Conservation (phyloP, 1,140 invertebrate genomes). For the Apis dorsata region DNA sequence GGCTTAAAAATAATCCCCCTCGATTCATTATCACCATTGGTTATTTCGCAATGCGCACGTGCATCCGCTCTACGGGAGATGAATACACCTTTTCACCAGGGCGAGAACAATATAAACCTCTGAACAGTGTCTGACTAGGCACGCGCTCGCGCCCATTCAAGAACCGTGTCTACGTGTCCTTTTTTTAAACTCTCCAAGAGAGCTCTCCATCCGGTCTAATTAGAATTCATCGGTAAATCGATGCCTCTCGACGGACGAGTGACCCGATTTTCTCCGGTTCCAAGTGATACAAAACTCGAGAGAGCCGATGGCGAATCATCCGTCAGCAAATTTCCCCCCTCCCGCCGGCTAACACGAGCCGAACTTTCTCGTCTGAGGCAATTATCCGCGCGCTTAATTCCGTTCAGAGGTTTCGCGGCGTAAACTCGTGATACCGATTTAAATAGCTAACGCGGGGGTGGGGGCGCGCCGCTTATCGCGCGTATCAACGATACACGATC, state of each 20-base stretch:
- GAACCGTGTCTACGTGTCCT: neutral
- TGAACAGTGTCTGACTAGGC: conserved; percentile 21
- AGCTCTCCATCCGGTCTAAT: conserved; percentile 46
- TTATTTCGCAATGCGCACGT: conserved; percentile 14
- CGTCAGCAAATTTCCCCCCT: neutral
- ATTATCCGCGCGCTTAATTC: conserved; percentile 30
- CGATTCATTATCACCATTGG: conserved; percentile 21
- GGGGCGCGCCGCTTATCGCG: neutral
- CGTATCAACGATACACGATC: neutral
- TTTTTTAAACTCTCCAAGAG: conserved; percentile 10
- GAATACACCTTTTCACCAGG: conserved; percentile 32
- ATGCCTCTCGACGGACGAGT: conserved; percentile 13
- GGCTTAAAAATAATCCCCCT: neutral
- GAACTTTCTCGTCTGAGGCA: conserved; percentile 34
- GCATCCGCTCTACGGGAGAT: neutral
- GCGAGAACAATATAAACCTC: conserved; percentile 39
- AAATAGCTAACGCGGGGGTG: neutral
- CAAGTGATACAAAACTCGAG: neutral
- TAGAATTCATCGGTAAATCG: conserved; percentile 51
- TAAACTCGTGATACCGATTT: conserved; percentile 38
- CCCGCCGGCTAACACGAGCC: neutral
- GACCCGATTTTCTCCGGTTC: conserved; percentile 27
- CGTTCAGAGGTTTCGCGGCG: neutral
- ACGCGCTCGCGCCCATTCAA: neutral
- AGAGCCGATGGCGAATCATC: neutral